Evolutionary conservation across 2,113 vertebrate species (phyloP).

Genomic region (Ranitomeya variabilis): DNA sequence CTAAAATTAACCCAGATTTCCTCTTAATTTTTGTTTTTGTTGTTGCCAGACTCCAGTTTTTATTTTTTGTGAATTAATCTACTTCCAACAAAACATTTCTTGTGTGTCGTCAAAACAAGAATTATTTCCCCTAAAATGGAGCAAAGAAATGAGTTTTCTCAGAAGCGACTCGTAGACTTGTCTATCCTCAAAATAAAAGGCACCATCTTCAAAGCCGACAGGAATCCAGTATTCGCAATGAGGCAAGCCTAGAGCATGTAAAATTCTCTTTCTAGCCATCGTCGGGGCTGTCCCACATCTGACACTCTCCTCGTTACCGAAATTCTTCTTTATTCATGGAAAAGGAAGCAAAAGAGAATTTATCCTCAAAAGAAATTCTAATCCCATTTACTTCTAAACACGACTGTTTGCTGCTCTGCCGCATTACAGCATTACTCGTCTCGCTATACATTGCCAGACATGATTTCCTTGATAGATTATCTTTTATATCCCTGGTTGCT

Average conservation of each 20-base stretch:
- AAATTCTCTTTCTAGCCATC: slow-evolving; percentile 12
- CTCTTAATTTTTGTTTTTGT: neutral
- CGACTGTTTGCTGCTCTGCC: neutral
- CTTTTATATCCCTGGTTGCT: neutral
- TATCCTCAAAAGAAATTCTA: slow-evolving; percentile 20
- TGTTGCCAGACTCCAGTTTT: neutral
- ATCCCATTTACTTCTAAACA: slow-evolving; percentile 24
- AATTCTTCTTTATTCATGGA: neutral
- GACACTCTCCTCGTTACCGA: neutral
- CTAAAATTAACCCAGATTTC: neutral
- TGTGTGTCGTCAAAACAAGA: neutral
- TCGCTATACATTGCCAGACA: neutral
- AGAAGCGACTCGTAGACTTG: neutral
- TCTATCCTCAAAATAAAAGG: neutral
- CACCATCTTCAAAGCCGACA: neutral
- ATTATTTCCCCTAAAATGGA: neutral
- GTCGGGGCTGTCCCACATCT: neutral
- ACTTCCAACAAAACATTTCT: neutral
- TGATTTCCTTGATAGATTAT: neutral
- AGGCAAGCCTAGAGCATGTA: slow-evolving; percentile 3
- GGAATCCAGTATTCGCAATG: neutral
- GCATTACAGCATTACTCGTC: slow-evolving; percentile 4
- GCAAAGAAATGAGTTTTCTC: neutral
- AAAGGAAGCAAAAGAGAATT: slow-evolving; percentile 10
- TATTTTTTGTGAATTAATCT: neutral